These are phyloP conservation scores for Selenia dentaria DNA, from an alignment of 2,888 invertebrate genomes.

Conservation along the genomic window DNA sequence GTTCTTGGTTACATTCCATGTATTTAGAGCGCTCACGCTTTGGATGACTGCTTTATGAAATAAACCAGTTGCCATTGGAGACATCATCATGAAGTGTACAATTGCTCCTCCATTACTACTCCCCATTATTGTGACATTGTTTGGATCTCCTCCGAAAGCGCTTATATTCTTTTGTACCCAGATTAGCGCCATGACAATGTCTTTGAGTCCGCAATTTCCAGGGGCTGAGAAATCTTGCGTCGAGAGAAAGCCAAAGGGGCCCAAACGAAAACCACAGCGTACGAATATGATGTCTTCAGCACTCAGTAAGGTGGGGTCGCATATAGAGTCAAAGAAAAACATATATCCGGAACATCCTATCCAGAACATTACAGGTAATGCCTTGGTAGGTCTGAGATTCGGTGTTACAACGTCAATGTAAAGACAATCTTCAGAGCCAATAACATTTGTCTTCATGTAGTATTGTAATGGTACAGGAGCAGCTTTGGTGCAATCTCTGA, in stretches of 20 bases:
- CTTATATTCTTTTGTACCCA: slow-evolving; percentile 75
- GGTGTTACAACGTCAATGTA: slow-evolving; percentile 68
- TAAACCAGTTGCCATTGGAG: slow-evolving; percentile 72
- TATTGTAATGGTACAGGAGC: slow-evolving; percentile 42
- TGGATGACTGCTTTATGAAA: slow-evolving; percentile 77
- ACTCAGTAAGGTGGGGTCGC: slow-evolving; percentile 63
- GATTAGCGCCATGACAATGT: slow-evolving; percentile 68
- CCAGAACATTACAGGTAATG: slow-evolving; percentile 80
- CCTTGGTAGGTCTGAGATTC: slow-evolving; percentile 54
- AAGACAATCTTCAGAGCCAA: slow-evolving; percentile 74
- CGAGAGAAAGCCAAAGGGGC: slow-evolving; percentile 75
- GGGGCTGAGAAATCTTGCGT: slow-evolving; percentile 68
- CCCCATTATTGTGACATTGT: slow-evolving; percentile 77
- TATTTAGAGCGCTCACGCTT: slow-evolving; percentile 71
- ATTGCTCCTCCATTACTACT: slow-evolving; percentile 72
- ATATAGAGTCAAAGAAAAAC: slow-evolving; percentile 50
- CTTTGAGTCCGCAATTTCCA: slow-evolving; percentile 76
- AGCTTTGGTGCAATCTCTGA: slow-evolving; percentile 60
- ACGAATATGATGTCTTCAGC: slow-evolving; percentile 67
- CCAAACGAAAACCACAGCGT: slow-evolving; percentile 70
- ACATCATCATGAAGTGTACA: slow-evolving; percentile 74
- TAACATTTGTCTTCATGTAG: slow-evolving; percentile 27
- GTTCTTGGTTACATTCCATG: slow-evolving; percentile 65
- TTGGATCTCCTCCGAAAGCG: slow-evolving; percentile 72
- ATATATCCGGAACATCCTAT: slow-evolving; percentile 67